Evolutionary conservation across 2,113 vertebrate species (phyloP), one percentile per base, ranked within the genome.

Genomic region (Ursus arctos): DNA sequence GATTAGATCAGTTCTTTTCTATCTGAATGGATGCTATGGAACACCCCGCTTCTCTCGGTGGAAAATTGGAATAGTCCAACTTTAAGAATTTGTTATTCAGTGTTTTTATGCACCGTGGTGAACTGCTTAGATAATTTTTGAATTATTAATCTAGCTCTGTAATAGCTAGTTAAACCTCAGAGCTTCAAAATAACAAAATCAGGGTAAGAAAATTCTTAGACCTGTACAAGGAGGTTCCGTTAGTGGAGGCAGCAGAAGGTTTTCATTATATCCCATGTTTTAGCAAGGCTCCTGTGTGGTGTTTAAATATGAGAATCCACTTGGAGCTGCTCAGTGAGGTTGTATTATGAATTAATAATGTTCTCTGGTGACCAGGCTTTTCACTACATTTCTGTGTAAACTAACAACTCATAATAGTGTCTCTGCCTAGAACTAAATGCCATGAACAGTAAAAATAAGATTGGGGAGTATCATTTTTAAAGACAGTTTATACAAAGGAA

Each of bases 401-500:
- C 65, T 92, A 97, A 85, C 63, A 93, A 82, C 21, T 89, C 76
- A 51, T 86, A 93, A 95, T 89, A 76, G 81, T 96, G 88, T 5
- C 43, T 96, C n/a, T 97, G 71, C 67, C 49, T 88, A 28, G 55
- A 94, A 82, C 15, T 57, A 93, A 96, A 96, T 59, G 53, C 36
- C 61, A 71, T 91, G 65, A 85, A 82, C 40, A 85, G 26, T 86
- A 95, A 94, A 98, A 91, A 92, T 96, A 97, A 96, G 57, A 92
- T 92, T 43, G 0, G 61, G 55, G 12, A 94, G n/a, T 36, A 97
- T 95, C 22, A 85, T 83, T 97, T 97, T 94, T 94, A 93, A 91
- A 82, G 71, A 79, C 40, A 89, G 40, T 74, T 96, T 91, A 79
- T 93, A 91, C 65, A 83, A 88, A 91, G 40, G 59, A 96, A 97